These are phyloP conservation scores for Origma solitaria DNA, from an alignment of 2,113 vertebrate species.

Conservation along the genomic window DNA sequence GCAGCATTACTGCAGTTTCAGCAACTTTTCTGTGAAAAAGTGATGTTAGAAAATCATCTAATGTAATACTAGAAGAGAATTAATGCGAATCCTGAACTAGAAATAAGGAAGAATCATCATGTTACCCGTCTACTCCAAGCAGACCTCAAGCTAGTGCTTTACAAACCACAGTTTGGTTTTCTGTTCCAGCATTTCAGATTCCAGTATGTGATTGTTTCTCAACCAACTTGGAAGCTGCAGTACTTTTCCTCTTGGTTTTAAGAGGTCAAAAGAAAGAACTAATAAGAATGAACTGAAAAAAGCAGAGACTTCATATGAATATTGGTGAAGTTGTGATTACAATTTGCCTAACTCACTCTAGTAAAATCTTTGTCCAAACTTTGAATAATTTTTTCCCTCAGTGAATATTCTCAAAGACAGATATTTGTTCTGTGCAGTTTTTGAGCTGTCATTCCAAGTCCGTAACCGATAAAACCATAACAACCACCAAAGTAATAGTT, in stretches of 20 bases:
- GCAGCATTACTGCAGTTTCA: neutral
- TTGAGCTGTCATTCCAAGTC: constrained; percentile 34
- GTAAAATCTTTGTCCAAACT: neutral
- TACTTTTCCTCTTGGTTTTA: neutral
- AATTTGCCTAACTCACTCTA: neutral
- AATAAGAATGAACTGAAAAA: neutral
- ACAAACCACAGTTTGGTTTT: neutral
- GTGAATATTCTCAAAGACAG: constrained; percentile 3
- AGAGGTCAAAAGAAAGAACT: neutral
- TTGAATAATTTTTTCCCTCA: neutral
- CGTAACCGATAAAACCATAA: constrained; percentile 3
- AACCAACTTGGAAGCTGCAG: neutral
- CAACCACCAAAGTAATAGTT: constrained; percentile 27
- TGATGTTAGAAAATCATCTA: neutral
- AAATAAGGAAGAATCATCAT: neutral
- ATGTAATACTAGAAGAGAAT: neutral
- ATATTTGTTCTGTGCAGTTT: constrained; percentile 1
- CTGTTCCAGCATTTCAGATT: neutral
- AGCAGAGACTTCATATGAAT: neutral
- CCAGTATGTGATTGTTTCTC: neutral
- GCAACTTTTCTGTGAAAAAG: neutral
- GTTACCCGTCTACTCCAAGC: neutral
- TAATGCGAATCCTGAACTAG: neutral
- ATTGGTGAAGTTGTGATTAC: neutral
- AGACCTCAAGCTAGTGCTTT: neutral